Conservation (phyloP, 2,888 invertebrate genomes). For the Chymomyza fuscimana region DNA sequence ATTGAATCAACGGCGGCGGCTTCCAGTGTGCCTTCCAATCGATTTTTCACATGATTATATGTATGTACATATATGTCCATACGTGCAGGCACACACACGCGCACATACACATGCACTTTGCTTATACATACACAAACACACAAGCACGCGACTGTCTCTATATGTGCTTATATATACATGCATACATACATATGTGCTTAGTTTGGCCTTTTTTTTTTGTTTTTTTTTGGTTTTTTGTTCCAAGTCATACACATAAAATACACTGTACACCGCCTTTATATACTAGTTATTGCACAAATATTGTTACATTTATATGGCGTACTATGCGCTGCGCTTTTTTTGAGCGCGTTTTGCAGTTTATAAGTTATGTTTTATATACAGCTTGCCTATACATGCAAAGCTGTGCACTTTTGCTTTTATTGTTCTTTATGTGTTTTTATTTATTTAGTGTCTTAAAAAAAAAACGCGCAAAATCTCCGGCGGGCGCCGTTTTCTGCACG, state of each 20-base stretch:
- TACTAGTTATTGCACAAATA: conserved; percentile 10
- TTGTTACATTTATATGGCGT: no score
- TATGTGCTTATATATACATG: conserved; percentile 19
- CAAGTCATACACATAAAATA: no score
- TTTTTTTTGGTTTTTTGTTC: conserved; percentile 10
- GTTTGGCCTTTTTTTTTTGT: conserved; percentile 31
- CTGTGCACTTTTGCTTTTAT: conserved; percentile 6
- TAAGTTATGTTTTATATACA: not conserved
- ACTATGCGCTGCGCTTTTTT: not conserved
- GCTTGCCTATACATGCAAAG: not conserved
- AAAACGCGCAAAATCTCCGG: conserved; percentile 68
- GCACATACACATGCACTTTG: conserved; percentile 14
- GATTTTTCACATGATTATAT: conserved; percentile 78
- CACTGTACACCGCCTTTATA: conserved; percentile 11
- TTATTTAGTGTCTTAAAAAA: conserved; percentile 22
- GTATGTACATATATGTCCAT: conserved; percentile 27
- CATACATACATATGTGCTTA: conserved; percentile 16
- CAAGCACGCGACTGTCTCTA: conserved; percentile 23
- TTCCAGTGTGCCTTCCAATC: conserved; percentile 72
- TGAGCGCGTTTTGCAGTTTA: not conserved
- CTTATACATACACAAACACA: conserved; percentile 15
- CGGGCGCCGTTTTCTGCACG: conserved; percentile 57
- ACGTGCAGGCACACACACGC: conserved; percentile 24
- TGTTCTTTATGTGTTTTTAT: conserved; percentile 11
- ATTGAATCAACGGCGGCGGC: conserved; percentile 38